These are phyloP conservation scores for Dicrurus megarhynchus DNA, from an alignment of 2,113 vertebrate genomes.

Conservation along the genomic window DNA sequence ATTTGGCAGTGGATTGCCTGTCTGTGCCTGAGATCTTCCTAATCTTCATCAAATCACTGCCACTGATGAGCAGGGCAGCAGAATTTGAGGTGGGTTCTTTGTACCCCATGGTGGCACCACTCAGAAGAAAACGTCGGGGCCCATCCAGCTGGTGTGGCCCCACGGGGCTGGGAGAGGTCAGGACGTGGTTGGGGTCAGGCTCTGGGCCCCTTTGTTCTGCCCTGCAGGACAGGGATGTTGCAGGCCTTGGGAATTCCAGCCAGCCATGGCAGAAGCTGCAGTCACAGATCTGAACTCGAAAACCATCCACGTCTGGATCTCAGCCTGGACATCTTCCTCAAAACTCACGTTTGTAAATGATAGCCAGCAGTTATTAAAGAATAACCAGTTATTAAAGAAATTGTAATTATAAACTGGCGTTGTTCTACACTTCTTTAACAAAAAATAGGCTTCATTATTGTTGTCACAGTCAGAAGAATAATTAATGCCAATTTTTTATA, in stretches of 20 bases:
- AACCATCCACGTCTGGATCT: background rate
- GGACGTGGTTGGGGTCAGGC: accelerated
- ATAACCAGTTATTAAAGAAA: background rate
- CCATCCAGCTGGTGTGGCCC: background rate
- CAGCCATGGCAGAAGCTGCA: background rate
- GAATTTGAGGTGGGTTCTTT: background rate
- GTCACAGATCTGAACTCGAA: background rate
- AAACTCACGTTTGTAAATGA: background rate
- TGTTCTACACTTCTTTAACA: background rate
- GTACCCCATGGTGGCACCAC: accelerated
- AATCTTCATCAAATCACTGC: background rate
- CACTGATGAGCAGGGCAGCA: background rate
- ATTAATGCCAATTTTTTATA: background rate
- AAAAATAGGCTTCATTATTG: background rate
- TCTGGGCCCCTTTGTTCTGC: too few relatives aligned
- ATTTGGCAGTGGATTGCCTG: background rate
- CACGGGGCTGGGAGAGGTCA: accelerated
- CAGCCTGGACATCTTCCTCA: background rate
- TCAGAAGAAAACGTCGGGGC: background rate
- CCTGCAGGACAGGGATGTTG: accelerated
- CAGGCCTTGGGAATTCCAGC: background rate
- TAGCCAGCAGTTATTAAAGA: background rate
- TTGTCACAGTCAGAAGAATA: background rate
- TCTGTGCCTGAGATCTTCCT: background rate
- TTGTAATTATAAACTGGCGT: background rate